phyloP scores from a whole-genome alignment of 2,797 vertebrate species.

The Lateolabrax maculatus region DNA sequence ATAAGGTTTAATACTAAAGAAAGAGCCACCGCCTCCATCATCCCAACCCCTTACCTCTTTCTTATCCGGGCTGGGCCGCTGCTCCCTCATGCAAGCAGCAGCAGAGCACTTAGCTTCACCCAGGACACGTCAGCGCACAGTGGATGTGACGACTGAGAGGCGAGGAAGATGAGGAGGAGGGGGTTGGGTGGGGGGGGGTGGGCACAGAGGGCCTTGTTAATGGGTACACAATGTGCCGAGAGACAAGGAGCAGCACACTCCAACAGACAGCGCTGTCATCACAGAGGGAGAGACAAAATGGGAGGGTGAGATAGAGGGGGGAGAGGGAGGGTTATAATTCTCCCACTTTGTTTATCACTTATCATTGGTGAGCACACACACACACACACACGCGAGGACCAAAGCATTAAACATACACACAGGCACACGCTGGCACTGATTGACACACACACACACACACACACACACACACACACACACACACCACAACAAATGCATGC shows the following conservation, averaged over 20 bases:
- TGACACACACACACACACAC: constrained; percentile 6
- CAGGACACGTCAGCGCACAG: constrained; percentile 41
- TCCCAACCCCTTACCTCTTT: constrained; percentile 9
- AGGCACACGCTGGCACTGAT: neutral
- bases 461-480: neutral
- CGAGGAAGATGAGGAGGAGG: constrained; percentile 31
- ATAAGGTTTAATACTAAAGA: constrained; percentile 57
- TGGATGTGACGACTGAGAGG: constrained; percentile 45
- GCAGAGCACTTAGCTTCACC: constrained; percentile 54
- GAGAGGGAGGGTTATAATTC: constrained; percentile 42
- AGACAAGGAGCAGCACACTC: constrained; percentile 67
- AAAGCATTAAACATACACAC: constrained; percentile 16
- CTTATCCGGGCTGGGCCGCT: constrained; percentile 5
- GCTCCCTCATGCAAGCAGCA: constrained; percentile 14
- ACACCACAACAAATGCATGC: no score
- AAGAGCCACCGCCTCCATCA: constrained; percentile 2
- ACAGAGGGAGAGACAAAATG: constrained; percentile 50
- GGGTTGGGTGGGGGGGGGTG: neutral
- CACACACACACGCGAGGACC: constrained; percentile 22
- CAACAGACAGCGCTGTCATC: constrained; percentile 69
- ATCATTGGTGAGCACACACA: constrained; percentile 41
- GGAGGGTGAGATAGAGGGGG: neutral
- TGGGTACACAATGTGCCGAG: constrained; percentile 73
- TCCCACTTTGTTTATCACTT: constrained; percentile 55
- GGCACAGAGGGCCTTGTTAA: constrained; percentile 60